Evolutionary conservation across 2,113 vertebrate genomes (phyloP), one percentile per base, ranked within the genome.

Genomic region (Tenebrosternarchus preto): DNA sequence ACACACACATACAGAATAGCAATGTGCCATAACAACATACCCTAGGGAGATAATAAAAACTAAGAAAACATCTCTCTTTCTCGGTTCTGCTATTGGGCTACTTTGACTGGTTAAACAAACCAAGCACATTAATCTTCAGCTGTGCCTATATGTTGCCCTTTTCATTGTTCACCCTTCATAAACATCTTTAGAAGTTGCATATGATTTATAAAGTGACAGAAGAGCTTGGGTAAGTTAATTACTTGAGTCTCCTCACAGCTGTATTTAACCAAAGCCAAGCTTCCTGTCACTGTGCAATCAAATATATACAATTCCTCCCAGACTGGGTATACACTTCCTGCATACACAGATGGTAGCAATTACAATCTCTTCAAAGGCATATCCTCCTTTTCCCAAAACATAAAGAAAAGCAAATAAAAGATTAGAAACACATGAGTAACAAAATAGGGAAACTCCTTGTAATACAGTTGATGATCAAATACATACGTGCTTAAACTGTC

Each of bases 251-350:
- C 29, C 46, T 67, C 31, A 56, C 53, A 78, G 76, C 76, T 70
- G 53, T 69, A 43, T 69, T 69, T 20, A 55, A 69, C 53, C 31
- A 59, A 43, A 59, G 63, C 20, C n/a, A 20, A 57, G n/a, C 72
- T 79, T 19, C 27, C n/a, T 57, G 22, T 8, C 2, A 27, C 56
- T 67, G 24, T 57, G 56, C 39, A 73, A 57, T 77, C 67, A 72
- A 36, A 69, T 39, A 68, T 73, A 74, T 78, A 69, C 61, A 74
- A 73, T 61, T 78, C 39, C 55, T 74, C 20, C 56, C n/a, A 9
- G 22, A 63, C 31, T 73, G 29, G 67, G 3, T 25, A 56, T 60
- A 60, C 33, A 29, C 39, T 69, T 79, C 82, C 76, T 75, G 36
- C 17, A 5, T 25, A 4, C 46, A 60, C 71, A 75, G 43, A 24